Percentiles rank a stretch among this genome's conserved stretches.
Evolutionary conservation across 2,113 vertebrate genomes (phyloP).

Genomic region (Rhombomys opimus): DNA sequence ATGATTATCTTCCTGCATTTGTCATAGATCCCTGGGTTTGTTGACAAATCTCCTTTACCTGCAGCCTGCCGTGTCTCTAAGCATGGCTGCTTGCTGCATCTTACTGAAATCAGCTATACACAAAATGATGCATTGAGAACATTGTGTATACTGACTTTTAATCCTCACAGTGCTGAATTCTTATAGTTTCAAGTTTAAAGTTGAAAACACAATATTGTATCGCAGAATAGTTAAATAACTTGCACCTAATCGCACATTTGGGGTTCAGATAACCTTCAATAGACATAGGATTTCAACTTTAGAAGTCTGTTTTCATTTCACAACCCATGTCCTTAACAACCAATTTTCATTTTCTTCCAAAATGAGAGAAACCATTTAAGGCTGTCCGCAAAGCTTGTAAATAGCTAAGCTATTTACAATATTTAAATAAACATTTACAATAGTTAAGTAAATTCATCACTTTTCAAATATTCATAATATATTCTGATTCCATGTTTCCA

Average conservation of each 20-base stretch:
- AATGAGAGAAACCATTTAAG: background rate
- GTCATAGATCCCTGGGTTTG: background rate
- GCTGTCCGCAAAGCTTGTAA: background rate
- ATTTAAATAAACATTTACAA: no score
- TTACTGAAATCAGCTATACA: background rate
- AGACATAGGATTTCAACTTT: background rate
- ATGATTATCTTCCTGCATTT: background rate
- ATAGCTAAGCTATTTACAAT: background rate
- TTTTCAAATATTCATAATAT: background rate
- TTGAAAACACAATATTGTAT: background rate
- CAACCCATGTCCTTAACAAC: background rate
- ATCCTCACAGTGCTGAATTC: background rate
- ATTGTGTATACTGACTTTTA: background rate
- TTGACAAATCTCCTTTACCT: background rate
- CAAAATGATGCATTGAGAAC: background rate
- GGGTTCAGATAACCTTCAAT: background rate
- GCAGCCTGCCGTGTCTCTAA: background rate
- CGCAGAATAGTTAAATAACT: background rate
- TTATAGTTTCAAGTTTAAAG: background rate
- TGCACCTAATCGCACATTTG: background rate
- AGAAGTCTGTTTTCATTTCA: background rate
- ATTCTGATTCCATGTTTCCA: background rate
- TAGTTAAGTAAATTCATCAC: background rate
- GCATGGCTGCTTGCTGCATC: background rate
- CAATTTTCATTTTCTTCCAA: no score